Percentiles rank a stretch among this genome's conserved stretches.
Evolutionary conservation across 2,888 invertebrate genomes (phyloP).

Genomic region (Monopis laevigella): DNA sequence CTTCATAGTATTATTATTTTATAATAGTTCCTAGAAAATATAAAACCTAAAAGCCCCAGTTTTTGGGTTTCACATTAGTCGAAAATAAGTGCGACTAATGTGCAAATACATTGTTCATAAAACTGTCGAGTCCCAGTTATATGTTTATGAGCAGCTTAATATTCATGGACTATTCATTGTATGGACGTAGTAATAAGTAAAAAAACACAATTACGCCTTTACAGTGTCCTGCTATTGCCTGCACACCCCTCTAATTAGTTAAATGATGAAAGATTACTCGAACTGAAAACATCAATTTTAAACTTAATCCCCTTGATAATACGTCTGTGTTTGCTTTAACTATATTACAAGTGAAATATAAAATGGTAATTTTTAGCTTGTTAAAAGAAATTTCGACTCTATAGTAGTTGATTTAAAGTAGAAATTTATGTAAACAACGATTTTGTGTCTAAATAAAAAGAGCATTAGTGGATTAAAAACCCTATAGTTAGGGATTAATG

Average conservation of each 20-base stretch:
- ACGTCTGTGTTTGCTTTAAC: constrained; percentile 22
- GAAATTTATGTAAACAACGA: constrained; percentile 17
- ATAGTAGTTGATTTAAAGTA: not conserved
- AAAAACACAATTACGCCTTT: constrained; percentile 34
- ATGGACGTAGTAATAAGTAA: constrained; percentile 25
- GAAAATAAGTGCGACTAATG: no score
- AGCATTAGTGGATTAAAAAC: constrained; percentile 49
- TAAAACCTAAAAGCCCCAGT: no score
- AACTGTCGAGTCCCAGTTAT: constrained; percentile 2
- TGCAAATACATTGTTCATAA: not conserved
- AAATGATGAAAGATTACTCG: constrained; percentile 28
- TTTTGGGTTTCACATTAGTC: no score
- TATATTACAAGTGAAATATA: constrained; percentile 1
- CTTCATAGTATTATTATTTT: no score
- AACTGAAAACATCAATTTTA: constrained; percentile 19
- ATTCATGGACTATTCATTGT: constrained; percentile 8
- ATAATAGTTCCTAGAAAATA: no score
- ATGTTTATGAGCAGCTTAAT: constrained; percentile 10
- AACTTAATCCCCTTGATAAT: constrained; percentile 23
- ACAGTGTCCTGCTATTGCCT: constrained; percentile 28
- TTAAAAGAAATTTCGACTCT: not conserved
- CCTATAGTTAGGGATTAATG: constrained; percentile 48
- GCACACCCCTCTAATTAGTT: constrained; percentile 38
- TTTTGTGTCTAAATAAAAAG: constrained; percentile 39
- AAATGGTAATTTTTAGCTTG: not conserved